Evolutionary conservation across 2,888 invertebrate species (phyloP).

Genomic region (Crocallis elinguaria): DNA sequence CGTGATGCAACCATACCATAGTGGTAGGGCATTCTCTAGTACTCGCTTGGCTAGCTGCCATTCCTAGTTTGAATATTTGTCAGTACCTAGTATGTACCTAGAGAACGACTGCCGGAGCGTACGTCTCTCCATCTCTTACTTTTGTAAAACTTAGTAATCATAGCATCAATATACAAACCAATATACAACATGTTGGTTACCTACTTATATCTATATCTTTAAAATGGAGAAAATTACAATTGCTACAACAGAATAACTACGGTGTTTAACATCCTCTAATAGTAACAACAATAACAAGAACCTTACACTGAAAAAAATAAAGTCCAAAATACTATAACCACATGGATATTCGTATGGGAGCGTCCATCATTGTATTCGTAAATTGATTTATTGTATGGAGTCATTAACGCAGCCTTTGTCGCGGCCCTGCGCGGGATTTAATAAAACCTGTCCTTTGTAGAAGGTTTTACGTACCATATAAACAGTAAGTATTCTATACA

Average conservation of each 20-base stretch:
- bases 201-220: not conserved
- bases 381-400: conserved; percentile 62
- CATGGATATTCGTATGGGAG: conserved; percentile 18
- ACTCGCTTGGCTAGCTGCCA: no score
- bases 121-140: no score
- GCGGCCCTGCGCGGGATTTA: conserved; percentile 39
- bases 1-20: no score
- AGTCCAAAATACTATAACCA: not conserved
- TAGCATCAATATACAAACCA: no score
- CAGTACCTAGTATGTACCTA: no score
- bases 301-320: not conserved
- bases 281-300: not conserved
- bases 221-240: not conserved
- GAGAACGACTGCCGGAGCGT: no score
- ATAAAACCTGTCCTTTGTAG: conserved; percentile 42
- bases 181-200: no score
- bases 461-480: not conserved
- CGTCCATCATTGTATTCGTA: conserved; percentile 47
- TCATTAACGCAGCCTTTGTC: conserved; percentile 58
- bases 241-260: not conserved
- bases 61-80: no score
- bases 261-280: not conserved
- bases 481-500: conserved; percentile 10
- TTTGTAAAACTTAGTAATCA: no score
- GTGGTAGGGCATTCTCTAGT: no score